These are phyloP conservation scores for Sigmodon hispidus DNA, from an alignment of 2,113 vertebrate species.

Conservation along the genomic window DNA sequence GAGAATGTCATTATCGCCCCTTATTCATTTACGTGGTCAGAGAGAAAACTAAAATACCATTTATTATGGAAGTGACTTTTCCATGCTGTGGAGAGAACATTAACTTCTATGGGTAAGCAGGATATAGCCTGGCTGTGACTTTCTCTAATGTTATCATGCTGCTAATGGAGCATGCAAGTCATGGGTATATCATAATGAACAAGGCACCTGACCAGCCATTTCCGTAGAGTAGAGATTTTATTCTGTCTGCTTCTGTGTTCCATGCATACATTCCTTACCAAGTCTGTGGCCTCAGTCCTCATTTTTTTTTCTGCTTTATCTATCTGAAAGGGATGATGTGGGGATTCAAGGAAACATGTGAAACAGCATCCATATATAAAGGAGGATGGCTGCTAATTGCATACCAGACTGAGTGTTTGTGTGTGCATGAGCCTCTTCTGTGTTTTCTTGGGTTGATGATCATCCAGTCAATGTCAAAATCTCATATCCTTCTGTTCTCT, in stretches of 20 bases:
- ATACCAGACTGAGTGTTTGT: background rate
- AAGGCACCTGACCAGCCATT: background rate
- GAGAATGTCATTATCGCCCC: slow-evolving; percentile 78
- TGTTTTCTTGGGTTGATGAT: background rate
- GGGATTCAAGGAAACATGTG: background rate
- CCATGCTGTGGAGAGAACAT: slow-evolving; percentile 56
- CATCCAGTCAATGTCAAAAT: background rate
- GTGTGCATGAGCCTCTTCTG: background rate
- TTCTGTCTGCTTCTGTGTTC: background rate
- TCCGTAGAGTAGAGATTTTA: background rate
- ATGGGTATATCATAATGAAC: background rate
- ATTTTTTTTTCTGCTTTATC: background rate
- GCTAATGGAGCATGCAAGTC: background rate
- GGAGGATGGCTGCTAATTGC: background rate
- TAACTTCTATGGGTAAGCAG: slow-evolving; percentile 39
- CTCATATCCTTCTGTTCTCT: background rate
- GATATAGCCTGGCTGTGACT: slow-evolving; percentile 17
- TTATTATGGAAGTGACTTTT: slow-evolving; percentile 72
- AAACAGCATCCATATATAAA: background rate
- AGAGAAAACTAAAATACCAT: slow-evolving; percentile 72
- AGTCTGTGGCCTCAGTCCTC: background rate
- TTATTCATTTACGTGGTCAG: slow-evolving; percentile 76
- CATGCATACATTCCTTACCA: background rate
- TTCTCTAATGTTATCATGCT: background rate
- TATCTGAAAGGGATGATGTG: background rate